These are phyloP conservation scores for Pterostichus madidus DNA, from an alignment of 2,888 invertebrate genomes.

Conservation along the genomic window DNA sequence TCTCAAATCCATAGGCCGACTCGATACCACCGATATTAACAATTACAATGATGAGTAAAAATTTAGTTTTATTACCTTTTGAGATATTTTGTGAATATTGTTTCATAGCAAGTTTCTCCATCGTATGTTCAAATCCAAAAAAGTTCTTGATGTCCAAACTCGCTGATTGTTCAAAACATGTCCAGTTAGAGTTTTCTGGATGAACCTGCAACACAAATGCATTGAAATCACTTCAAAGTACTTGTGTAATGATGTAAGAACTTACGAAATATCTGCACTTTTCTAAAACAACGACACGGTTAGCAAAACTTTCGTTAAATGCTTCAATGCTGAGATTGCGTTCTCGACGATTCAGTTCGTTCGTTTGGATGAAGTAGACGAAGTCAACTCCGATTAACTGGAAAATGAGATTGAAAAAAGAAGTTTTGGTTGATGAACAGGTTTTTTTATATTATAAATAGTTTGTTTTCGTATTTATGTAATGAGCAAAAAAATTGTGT, in stretches of 20 bases:
- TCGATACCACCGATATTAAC: no score
- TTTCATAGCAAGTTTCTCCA: conserved; percentile 97
- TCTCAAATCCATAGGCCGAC: no score
- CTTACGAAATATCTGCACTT: conserved; percentile 92
- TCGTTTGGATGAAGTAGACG: conserved; percentile 94
- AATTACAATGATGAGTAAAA: no score
- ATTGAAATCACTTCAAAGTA: neutral
- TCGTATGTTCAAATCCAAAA: conserved; percentile 95
- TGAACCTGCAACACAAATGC: conserved; percentile 83
- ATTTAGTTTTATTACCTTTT: conserved; percentile 77
- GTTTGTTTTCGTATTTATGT: neutral
- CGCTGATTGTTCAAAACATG: conserved; percentile 96
- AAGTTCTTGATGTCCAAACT: conserved; percentile 95
- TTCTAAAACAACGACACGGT: conserved; percentile 91
- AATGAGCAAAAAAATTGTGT: neutral
- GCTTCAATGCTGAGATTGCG: conserved; percentile 93
- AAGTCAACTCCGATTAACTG: conserved; percentile 95
- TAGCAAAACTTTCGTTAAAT: conserved; percentile 93
- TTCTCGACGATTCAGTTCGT: conserved; percentile 88
- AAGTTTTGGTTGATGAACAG: neutral
- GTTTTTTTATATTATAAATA: conserved; percentile 48
- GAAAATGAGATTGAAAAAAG: neutral
- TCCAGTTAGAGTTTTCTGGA: conserved; percentile 96
- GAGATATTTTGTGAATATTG: conserved; percentile 94
- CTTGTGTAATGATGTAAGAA: conserved; percentile 70